phyloP scores from a whole-genome alignment of 2,113 vertebrate genomes.

The Corydoras sp. region DNA sequence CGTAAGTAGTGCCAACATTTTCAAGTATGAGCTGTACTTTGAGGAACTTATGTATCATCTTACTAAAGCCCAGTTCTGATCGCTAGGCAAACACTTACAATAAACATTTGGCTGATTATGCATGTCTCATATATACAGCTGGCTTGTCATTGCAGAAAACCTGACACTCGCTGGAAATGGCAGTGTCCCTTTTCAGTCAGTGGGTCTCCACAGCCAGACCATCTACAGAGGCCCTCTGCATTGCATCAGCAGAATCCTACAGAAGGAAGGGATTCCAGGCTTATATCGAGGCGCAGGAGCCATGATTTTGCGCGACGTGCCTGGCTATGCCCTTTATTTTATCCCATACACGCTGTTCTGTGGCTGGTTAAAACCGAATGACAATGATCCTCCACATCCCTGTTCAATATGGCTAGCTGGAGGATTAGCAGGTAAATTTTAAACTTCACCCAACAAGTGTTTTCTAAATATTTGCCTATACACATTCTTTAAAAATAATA shows the following conservation, averaged over 20 bases:
- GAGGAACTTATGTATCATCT: too few relatives aligned
- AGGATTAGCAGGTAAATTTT: constrained; percentile 78
- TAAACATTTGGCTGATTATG: not conserved
- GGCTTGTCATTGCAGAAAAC: constrained; percentile 52
- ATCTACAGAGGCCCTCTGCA: constrained; percentile 82
- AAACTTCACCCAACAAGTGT: not conserved
- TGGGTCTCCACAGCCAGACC: constrained; percentile 50
- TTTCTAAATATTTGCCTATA: too few relatives aligned
- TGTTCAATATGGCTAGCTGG: constrained; percentile 82
- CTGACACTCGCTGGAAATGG: constrained; percentile 59
- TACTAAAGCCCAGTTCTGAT: not conserved
- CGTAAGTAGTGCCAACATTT: constrained; percentile 58
- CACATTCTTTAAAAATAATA: too few relatives aligned
- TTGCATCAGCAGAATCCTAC: constrained; percentile 79
- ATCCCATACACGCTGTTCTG: constrained; percentile 81
- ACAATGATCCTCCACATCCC: constrained; percentile 59
- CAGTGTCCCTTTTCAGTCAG: constrained; percentile 48
- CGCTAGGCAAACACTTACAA: not conserved
- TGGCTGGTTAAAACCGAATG: constrained; percentile 71
- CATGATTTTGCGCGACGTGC: constrained; percentile 88
- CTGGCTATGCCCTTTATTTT: constrained; percentile 89
- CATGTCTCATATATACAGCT: not conserved
- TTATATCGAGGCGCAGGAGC: constrained; percentile 81
- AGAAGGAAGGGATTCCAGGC: constrained; percentile 78
- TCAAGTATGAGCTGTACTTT: too few relatives aligned